Evolutionary conservation across 2,888 invertebrate genomes (phyloP).

Genomic region (Agrypnus murinus): DNA sequence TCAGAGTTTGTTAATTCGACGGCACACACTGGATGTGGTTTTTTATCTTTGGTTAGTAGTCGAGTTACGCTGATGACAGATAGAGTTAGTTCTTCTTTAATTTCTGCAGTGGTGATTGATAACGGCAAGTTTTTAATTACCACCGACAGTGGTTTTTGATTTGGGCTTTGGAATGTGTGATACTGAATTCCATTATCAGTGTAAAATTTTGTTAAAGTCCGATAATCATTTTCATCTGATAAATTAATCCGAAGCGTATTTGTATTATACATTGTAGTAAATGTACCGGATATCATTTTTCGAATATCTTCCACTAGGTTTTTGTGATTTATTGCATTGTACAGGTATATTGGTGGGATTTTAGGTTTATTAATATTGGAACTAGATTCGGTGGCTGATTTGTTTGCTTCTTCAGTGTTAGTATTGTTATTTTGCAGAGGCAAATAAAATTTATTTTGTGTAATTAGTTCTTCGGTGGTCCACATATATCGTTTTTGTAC

Average conservation of each 20-base stretch:
- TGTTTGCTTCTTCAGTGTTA: too few species aligned
- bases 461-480: neutral
- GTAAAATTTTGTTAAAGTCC: neutral
- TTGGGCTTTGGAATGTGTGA: constrained; percentile 16
- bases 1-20: constrained; percentile 12
- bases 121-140: constrained; percentile 7
- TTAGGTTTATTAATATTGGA: constrained; percentile 3
- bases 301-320: constrained; percentile 9
- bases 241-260: neutral
- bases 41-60: constrained; percentile 17
- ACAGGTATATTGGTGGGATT: constrained; percentile 14
- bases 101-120: neutral
- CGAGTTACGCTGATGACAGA: constrained; percentile 25
- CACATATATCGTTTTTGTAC: neutral
- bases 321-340: constrained; percentile 16
- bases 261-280: constrained; percentile 15
- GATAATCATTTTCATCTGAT: constrained; percentile 1
- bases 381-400: neutral
- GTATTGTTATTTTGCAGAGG: neutral
- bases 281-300: neutral
- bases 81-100: neutral
- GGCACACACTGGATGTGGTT: constrained; percentile 28
- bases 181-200: neutral
- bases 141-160: constrained; percentile 10
- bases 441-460: constrained; percentile 7